Percentiles rank a stretch among this genome's conserved stretches.
These are phyloP conservation scores for Mustela lutreola DNA, from an alignment of 2,113 vertebrate genomes.

Conservation along the genomic window DNA sequence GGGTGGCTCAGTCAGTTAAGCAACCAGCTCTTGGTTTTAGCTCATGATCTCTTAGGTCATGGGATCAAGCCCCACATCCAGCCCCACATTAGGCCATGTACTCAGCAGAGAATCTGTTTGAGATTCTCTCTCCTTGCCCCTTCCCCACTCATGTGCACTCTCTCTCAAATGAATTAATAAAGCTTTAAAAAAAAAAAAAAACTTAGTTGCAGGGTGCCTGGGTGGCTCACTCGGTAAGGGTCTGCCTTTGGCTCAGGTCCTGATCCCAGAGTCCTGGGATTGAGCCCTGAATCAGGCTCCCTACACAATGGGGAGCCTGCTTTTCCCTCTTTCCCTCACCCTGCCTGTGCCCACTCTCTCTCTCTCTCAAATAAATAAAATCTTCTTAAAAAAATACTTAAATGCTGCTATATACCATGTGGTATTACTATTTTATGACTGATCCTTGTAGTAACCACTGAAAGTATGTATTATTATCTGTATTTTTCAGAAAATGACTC, in stretches of 20 bases:
- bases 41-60: neutral
- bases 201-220: neutral
- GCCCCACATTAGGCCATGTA: neutral
- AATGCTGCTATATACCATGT: neutral
- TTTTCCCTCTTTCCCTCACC: neutral
- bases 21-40: neutral
- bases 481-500: neutral
- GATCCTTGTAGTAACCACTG: neutral
- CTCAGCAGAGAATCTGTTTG: neutral
- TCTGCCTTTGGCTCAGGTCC: too few relatives aligned
- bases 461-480: neutral
- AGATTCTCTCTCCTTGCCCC: neutral
- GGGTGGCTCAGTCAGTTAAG: neutral
- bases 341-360: too few relatives aligned
- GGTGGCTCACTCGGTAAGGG: too few relatives aligned
- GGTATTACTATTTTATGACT: neutral
- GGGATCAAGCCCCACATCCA: neutral
- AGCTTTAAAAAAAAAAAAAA: neutral
- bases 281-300: neutral
- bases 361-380: neutral
- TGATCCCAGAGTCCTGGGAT: too few relatives aligned
- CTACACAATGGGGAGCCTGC: neutral
- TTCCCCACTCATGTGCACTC: neutral
- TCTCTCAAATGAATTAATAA: neutral
- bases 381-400: neutral